Evolutionary conservation across 2,888 invertebrate genomes (phyloP), one percentile per base, ranked within the genome.

Genomic region (Dysmachus trigonus): DNA sequence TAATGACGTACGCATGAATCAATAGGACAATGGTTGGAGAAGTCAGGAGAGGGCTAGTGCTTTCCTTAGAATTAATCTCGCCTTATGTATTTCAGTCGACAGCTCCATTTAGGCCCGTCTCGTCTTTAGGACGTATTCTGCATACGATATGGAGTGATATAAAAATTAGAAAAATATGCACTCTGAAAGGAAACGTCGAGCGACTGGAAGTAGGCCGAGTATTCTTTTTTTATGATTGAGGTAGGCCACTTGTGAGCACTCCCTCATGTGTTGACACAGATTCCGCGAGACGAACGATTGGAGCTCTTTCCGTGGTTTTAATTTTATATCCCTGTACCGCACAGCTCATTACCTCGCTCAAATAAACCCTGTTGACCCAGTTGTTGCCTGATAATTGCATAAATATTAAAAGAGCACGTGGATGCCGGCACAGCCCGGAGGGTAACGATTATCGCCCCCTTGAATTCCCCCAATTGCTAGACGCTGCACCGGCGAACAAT

Each of bases 141-240:
- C 41, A 77, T 77, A 41, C 47, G 47, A 77, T 47, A 41, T 77
- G 47, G 22, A 77, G 27, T 27, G 73, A 41, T 41, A 35, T 73
- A 31, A 73, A 73, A 73, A 81, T n/a, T 30, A 81, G 18, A 53
- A 47, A 79, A 81, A 81, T 53, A 81, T 81, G 53, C 53, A 31
- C 33, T n/a, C n/a, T 51, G 81, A 62, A 81, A 62, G 81, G 62
- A 53, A 81, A 73, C 73, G 53, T 53, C 18, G 33, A 62, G 35
- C 53, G 53, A 18, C 47, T 33, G 62, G 31, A 62, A 62, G 18
- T 81, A 81, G 81, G 81, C 81, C 81, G 81, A 81, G 81, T 53
- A 81, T 62, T 81, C 33, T 81, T 81, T 47, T 81, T 81, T 62
- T 81, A 31, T 81, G 81, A 81, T 81, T 81, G 81, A 81, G 81